These are phyloP conservation scores for Gryon sp. DNA, from an alignment of 1,140 invertebrate species.

Conservation along the genomic window DNA sequence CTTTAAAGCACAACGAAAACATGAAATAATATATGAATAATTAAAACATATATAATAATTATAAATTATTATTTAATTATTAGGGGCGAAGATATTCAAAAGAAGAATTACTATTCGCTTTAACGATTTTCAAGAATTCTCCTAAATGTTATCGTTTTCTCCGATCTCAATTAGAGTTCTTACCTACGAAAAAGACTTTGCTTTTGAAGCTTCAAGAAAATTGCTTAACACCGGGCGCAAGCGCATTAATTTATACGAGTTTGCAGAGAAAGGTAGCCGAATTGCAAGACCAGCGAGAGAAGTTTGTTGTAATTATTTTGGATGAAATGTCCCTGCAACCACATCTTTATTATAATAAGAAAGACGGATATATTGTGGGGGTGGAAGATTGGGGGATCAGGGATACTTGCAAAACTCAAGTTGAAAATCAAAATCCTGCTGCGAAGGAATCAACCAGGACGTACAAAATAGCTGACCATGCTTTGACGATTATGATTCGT, in stretches of 20 bases:
- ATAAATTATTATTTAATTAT: too few species aligned
- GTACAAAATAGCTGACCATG: constrained; percentile 10
- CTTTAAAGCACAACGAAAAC: too few species aligned
- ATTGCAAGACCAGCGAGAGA: not conserved
- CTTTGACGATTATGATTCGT: constrained; percentile 17
- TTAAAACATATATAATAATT: too few species aligned
- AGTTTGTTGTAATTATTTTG: not conserved
- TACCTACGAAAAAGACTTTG: constrained; percentile 12
- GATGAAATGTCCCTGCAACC: constrained; percentile 15
- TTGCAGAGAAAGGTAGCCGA: not conserved
- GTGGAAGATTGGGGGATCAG: constrained; percentile 21
- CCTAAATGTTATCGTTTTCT: constrained; percentile 7
- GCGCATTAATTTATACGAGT: constrained; percentile 6
- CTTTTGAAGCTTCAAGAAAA: not conserved
- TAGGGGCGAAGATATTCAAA: constrained; percentile 1
- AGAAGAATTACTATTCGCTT: constrained; percentile 1
- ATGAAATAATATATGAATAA: too few species aligned
- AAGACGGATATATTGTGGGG: constrained; percentile 16
- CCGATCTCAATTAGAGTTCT: not conserved
- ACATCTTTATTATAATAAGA: constrained; percentile 18
- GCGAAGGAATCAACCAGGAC: constrained; percentile 8
- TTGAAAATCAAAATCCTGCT: not conserved
- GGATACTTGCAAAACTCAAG: not conserved
- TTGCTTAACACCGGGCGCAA: constrained; percentile 8
- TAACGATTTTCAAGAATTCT: too few species aligned